These are phyloP conservation scores for Lasius fuliginosus DNA, from an alignment of 2,888 invertebrate genomes.

Conservation along the genomic window DNA sequence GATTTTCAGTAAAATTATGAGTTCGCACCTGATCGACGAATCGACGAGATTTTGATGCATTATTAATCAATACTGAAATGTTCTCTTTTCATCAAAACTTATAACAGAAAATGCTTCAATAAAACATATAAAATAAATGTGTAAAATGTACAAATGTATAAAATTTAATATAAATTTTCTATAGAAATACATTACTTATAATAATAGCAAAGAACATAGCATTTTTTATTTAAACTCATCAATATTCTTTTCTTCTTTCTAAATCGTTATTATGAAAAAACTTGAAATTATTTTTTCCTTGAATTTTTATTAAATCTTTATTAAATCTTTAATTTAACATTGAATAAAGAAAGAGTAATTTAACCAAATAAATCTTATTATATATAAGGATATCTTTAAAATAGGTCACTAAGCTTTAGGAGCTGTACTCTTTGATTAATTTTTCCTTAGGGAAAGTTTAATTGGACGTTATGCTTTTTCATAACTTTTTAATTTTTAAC, in stretches of 20 bases:
- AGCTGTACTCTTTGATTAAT: constrained; percentile 29
- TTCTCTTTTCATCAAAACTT: neutral
- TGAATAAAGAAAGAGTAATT: constrained; percentile 14
- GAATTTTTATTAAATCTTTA: neutral
- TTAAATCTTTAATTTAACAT: constrained; percentile 22
- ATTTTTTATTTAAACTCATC: neutral
- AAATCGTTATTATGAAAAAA: constrained; percentile 5
- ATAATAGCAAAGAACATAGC: neutral
- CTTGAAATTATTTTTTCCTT: neutral
- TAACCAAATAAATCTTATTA: constrained; percentile 36
- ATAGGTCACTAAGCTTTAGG: constrained; percentile 35
- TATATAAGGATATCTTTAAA: constrained; percentile 14
- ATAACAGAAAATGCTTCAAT: constrained; percentile 8
- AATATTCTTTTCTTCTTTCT: neutral
- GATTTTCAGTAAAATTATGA: constrained; percentile 41
- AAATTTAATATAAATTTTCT: neutral
- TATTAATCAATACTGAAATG: constrained; percentile 21
- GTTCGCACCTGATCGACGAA: neutral
- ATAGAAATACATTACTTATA: neutral
- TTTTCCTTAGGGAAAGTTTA: constrained; percentile 34
- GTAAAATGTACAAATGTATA: neutral
- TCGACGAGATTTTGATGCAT: constrained; percentile 11
- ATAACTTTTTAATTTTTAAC: constrained; percentile 31
- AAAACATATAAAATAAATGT: neutral
- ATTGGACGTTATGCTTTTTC: constrained; percentile 22